Conservation (phyloP, 1,140 invertebrate species). For the Zophobas atratus region DNA sequence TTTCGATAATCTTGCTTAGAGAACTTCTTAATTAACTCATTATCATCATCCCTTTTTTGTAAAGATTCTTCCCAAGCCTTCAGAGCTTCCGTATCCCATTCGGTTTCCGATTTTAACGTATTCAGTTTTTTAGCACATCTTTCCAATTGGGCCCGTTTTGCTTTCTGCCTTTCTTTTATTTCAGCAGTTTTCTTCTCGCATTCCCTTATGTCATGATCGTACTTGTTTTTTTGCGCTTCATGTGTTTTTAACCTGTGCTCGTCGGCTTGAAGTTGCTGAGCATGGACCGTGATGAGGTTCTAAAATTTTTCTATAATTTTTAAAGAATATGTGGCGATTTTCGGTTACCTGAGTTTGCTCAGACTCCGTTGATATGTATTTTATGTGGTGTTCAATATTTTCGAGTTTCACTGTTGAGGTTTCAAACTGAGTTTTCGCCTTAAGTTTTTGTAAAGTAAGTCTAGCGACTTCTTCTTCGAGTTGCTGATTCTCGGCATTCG, state of each 20-base stretch:
- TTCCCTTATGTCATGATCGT: slow-evolving; percentile 70
- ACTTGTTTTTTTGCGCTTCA: slow-evolving; percentile 69
- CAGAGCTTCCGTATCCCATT: slow-evolving; percentile 75
- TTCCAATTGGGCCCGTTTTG: slow-evolving; percentile 55
- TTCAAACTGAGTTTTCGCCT: slow-evolving; percentile 55
- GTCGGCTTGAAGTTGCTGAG: slow-evolving; percentile 75
- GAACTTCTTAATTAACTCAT: slow-evolving; percentile 75
- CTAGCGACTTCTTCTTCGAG: slow-evolving; percentile 74
- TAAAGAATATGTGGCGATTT: not conserved
- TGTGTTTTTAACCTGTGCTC: slow-evolving; percentile 72
- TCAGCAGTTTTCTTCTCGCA: slow-evolving; percentile 70
- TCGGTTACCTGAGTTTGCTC: slow-evolving; percentile 72
- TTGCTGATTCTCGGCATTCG: slow-evolving; percentile 79
- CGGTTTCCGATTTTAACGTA: slow-evolving; percentile 72
- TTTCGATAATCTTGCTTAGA: slow-evolving; percentile 76
- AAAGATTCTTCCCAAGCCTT: slow-evolving; percentile 76
- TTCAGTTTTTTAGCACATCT: slow-evolving; percentile 72
- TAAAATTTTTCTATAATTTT: slow-evolving; percentile 51
- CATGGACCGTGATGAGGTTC: slow-evolving; percentile 73
- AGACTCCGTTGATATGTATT: slow-evolving; percentile 71
- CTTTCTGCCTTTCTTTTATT: slow-evolving; percentile 67
- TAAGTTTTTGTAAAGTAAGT: slow-evolving; percentile 59
- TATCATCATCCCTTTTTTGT: slow-evolving; percentile 73
- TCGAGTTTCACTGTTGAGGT: slow-evolving; percentile 64
- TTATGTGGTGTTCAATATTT: slow-evolving; percentile 71